Conservation (phyloP, 2,797 vertebrate species). For the Gymnothorax reevesii region DNA sequence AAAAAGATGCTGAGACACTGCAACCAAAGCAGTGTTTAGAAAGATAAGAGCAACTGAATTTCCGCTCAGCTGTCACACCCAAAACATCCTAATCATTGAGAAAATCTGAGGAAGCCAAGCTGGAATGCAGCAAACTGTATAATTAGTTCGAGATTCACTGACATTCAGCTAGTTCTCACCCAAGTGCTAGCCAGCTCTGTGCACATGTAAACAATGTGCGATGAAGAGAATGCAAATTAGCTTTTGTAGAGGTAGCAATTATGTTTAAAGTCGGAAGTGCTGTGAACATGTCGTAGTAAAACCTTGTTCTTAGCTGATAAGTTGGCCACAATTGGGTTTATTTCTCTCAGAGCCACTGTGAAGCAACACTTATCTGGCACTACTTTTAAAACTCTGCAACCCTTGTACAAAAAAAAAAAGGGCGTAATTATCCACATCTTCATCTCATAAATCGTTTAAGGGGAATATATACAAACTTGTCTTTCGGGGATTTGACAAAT, state of each 20-base stretch:
- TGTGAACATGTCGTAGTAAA: not conserved
- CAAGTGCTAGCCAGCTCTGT: not conserved
- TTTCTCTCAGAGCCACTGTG: not conserved
- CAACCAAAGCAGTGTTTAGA: not conserved
- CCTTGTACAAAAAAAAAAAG: not conserved
- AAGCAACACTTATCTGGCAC: not conserved
- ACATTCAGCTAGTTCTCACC: constrained; percentile 2
- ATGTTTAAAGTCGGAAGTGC: not conserved
- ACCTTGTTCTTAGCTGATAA: not conserved
- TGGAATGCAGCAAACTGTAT: constrained; percentile 9
- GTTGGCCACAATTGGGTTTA: not conserved
- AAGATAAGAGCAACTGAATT: not conserved
- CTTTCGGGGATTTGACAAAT: not conserved
- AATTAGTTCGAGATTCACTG: not conserved
- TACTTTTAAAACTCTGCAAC: not conserved
- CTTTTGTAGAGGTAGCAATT: constrained; percentile 3
- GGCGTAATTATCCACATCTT: not conserved
- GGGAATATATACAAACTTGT: not conserved
- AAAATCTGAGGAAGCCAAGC: not conserved
- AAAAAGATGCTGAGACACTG: not conserved
- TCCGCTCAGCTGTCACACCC: not conserved
- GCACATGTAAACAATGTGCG: not conserved
- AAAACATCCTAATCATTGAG: constrained; percentile 1
- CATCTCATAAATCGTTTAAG: not conserved
- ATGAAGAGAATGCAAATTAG: constrained; percentile 8